Evolutionary conservation across 2,888 invertebrate genomes (phyloP), one percentile per base, ranked within the genome.

Genomic region (Hemaris fuciformis): DNA sequence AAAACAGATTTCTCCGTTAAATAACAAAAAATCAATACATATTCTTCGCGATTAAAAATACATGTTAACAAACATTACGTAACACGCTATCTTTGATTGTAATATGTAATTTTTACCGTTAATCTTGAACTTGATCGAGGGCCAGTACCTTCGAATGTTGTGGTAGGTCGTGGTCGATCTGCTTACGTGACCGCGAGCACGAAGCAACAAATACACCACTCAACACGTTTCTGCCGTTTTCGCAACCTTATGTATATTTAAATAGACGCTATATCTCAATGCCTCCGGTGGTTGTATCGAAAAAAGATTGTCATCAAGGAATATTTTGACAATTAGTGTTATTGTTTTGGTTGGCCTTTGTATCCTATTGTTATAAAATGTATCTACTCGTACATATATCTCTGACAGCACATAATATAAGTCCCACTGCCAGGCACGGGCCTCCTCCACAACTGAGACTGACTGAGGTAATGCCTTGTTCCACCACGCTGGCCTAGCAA

Each of bases 121-220:
- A 53, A 48, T 41, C 41, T 53, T 60, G 53, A 60, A 41, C 60
- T 27, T 25, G 25, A n/a, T 38, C 34, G 23, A 48, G 60, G 48
- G 41, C 60, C 53, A 23, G 41, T 41, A 20, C 27, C 20, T 45
- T 46, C 41, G 4, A 20, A 15, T 38, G 48, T 60, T 60, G 48
- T 48, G 60, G 60, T 53, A 60, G 46, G 38, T 43, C 15, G 43
- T 42, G 57, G 71, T 53, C 60, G 3, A 1, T 15, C 22, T 15
- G 60, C 70, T 66, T 72, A 73, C 74, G 75, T 74, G 75, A 74
- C 73, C 61, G 20, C 58, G 53, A 15, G 64, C 75, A 74, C 70
- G 74, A 63, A 61, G 63, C 58, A 13, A 60, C 23, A 60, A 48
- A 31, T 22, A 13, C 31, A 46, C 46, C 13, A 25, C 15, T 4